Percentiles rank a stretch among this genome's conserved stretches.
Evolutionary conservation across 2,797 vertebrate genomes (phyloP).

Genomic region (Gastrophryne carolinensis): DNA sequence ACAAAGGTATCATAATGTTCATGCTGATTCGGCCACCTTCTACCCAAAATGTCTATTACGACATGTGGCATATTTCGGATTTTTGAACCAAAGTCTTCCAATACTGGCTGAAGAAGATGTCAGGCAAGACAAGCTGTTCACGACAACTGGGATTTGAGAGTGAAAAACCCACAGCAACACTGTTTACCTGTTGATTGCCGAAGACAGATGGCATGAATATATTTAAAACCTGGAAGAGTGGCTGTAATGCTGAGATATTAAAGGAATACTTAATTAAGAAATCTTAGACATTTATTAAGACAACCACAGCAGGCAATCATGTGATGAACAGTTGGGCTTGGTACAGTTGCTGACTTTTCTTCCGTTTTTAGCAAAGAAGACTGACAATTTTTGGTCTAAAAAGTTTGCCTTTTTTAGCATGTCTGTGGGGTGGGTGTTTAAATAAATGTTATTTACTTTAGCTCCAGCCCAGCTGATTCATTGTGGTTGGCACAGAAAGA

Average conservation of each 20-base stretch:
- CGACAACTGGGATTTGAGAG: slow-evolving; percentile 65
- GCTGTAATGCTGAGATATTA: slow-evolving; percentile 44
- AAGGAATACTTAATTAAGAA: slow-evolving; percentile 42
- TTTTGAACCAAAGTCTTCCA: slow-evolving; percentile 54
- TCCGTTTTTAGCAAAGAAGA: background rate
- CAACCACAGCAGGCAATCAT: slow-evolving; percentile 14
- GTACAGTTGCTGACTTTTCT: background rate
- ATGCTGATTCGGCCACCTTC: slow-evolving; percentile 3
- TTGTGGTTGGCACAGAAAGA: no score
- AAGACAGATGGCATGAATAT: slow-evolving; percentile 70
- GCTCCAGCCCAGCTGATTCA: no score
- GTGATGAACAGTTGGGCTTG: background rate
- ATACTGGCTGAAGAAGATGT: slow-evolving; percentile 58
- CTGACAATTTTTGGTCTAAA: no score
- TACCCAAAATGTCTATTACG: slow-evolving; percentile 53
- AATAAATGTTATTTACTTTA: no score
- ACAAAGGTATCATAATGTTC: no score
- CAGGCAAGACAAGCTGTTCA: slow-evolving; percentile 66
- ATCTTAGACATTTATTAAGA: slow-evolving; percentile 36
- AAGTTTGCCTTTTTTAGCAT: no score
- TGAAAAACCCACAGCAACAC: slow-evolving; percentile 58
- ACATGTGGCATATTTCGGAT: slow-evolving; percentile 37
- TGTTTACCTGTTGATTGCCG: slow-evolving; percentile 62
- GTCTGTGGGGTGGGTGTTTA: no score
- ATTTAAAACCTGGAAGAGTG: slow-evolving; percentile 61